Evolutionary conservation across 1,140 invertebrate species (phyloP).

Genomic region (Euwallacea similis): DNA sequence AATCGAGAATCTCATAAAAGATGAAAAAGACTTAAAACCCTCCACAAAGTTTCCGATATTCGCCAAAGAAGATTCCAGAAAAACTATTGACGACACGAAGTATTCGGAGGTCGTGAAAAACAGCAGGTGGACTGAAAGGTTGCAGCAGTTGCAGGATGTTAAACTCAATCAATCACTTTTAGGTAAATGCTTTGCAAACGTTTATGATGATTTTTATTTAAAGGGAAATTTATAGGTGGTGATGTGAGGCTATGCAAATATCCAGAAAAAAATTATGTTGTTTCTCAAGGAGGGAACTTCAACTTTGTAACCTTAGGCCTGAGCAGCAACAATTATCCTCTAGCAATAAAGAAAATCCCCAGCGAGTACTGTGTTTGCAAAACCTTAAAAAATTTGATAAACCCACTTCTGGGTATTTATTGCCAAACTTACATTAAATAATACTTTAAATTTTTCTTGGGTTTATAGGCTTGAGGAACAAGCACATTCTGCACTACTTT

Average conservation of each 20-base stretch:
- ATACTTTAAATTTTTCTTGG: background rate
- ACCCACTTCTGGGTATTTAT: constrained; percentile 40
- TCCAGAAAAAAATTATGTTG: constrained; percentile 38
- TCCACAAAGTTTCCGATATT: background rate
- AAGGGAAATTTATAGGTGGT: constrained; percentile 38
- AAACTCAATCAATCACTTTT: constrained; percentile 22
- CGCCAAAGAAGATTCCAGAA: background rate
- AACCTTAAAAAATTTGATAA: constrained; percentile 42
- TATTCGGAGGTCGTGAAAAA: constrained; percentile 20
- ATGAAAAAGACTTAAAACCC: constrained; percentile 7
- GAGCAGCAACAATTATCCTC: constrained; percentile 37
- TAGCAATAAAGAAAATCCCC: constrained; percentile 48
- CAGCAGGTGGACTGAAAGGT: constrained; percentile 35
- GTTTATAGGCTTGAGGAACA: constrained; percentile 41
- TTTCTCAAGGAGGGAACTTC: constrained; percentile 48
- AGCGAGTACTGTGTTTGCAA: constrained; percentile 41
- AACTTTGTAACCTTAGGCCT: constrained; percentile 46
- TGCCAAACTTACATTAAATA: background rate
- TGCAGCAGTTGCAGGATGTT: constrained; percentile 37
- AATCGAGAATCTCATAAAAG: constrained; percentile 19
- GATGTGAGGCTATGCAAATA: constrained; percentile 37
- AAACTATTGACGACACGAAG: background rate
- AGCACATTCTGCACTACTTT: constrained; percentile 48
- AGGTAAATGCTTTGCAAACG: constrained; percentile 20
- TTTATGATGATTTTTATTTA: background rate